Percentiles rank a stretch among this genome's conserved stretches.
phyloP scores from a whole-genome alignment of 2,888 invertebrate species.

The Neoitamus cyanurus region DNA sequence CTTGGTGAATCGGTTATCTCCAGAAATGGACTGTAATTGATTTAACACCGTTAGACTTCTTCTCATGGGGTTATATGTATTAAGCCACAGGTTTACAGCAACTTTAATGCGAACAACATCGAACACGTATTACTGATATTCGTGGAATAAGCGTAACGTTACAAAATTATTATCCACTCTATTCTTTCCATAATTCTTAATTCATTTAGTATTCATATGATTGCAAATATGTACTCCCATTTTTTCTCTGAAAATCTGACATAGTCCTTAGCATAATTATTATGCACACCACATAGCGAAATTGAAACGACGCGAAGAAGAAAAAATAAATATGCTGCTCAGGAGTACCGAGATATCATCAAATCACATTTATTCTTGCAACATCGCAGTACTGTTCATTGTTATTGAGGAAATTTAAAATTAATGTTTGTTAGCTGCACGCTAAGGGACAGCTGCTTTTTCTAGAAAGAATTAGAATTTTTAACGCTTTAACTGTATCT shows the following conservation, averaged over 20 bases:
- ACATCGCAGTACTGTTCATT: background rate
- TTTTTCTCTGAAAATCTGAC: background rate
- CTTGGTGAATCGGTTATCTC: too few relatives aligned
- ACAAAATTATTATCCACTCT: background rate
- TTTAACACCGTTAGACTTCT: too few relatives aligned
- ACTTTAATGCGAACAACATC: too few relatives aligned
- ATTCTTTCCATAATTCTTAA: background rate
- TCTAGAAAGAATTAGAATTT: too few relatives aligned
- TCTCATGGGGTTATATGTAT: too few relatives aligned
- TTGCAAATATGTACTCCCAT: background rate
- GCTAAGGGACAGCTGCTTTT: too few relatives aligned
- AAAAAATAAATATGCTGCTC: background rate
- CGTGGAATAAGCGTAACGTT: background rate
- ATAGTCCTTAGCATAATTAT: background rate
- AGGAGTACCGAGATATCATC: background rate
- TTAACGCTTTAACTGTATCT: too few relatives aligned
- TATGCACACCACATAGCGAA: background rate
- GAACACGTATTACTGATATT: too few relatives aligned
- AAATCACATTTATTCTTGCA: background rate
- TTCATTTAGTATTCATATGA: background rate
- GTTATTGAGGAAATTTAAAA: background rate
- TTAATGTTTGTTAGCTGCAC: background rate
- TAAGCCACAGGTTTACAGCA: too few relatives aligned
- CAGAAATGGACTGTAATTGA: too few relatives aligned
- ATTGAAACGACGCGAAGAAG: background rate